Conservation (phyloP, 2,797 vertebrate genomes). For the Siniperca scherzeri region DNA sequence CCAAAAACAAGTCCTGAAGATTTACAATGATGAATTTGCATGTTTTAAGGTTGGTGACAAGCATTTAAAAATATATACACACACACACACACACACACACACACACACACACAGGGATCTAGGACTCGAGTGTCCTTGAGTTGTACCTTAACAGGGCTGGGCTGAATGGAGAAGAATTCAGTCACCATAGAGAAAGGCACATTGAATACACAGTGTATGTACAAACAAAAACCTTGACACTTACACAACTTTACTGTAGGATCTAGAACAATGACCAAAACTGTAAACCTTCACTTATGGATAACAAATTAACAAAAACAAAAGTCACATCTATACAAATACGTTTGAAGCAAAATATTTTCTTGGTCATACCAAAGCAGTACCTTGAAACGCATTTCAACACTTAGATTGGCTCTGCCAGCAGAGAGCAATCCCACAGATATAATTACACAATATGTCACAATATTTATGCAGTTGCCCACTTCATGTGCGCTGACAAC, state of each 20-base stretch:
- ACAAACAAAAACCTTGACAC: slow-evolving; percentile 84
- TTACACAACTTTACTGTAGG: slow-evolving; percentile 93
- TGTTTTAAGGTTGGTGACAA: slow-evolving; percentile 82
- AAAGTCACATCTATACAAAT: slow-evolving; percentile 91
- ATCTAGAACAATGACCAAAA: slow-evolving; percentile 96
- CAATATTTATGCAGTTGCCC: slow-evolving; percentile 82
- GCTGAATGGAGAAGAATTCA: slow-evolving; percentile 81
- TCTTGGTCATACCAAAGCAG: slow-evolving; percentile 96
- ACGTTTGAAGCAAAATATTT: slow-evolving; percentile 95
- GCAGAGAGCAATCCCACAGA: slow-evolving; percentile 95
- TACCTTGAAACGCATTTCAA: slow-evolving; percentile 95
- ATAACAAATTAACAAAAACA: slow-evolving; percentile 77
- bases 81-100: slow-evolving; percentile 34
- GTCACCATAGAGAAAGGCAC: slow-evolving; percentile 88
- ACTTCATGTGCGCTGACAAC: slow-evolving; percentile 69
- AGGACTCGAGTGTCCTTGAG: slow-evolving; percentile 81
- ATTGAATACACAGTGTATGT: slow-evolving; percentile 89
- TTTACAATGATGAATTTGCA: slow-evolving; percentile 88
- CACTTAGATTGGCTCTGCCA: slow-evolving; percentile 92
- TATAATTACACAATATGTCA: slow-evolving; percentile 89
- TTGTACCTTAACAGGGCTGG: slow-evolving; percentile 84
- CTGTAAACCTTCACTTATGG: slow-evolving; percentile 99
- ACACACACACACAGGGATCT: slow-evolving; percentile 44
- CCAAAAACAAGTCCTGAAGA: slow-evolving; percentile 93
- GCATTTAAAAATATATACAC: slow-evolving; percentile 87